Base-by-base conservation (phyloP, 2,113 vertebrate species). In the Paracanthobrama guichenoti region DNA sequence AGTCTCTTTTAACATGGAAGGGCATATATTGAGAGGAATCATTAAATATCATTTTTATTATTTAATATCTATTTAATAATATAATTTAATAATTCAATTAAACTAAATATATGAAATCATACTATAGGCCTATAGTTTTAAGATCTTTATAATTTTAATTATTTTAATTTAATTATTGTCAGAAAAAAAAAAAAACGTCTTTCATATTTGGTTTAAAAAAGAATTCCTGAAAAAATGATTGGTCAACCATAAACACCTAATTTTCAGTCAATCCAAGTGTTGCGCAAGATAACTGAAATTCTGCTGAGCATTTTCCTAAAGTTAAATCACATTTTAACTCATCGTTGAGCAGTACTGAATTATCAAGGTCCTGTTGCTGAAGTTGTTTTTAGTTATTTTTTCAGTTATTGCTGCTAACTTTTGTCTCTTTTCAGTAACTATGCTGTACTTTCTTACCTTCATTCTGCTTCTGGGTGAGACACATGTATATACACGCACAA, bases 401-500 rank as follows among this genome's bases (percentile, higher is more conserved):
- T 14, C 24, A 26, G 26, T 53, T 75, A 53, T 20, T n/a, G 31
- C 53, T 39, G 18, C 1, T 76, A 57, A 39, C 6, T 24, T 42
- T 59, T 60, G 22, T 78, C 1, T 78, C 22, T 69, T 81, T 81
- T 55, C 64, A 82, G 80, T 69, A 8, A 71, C 22, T 10, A 82
- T 82, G 80, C 80, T 82, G 66, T 57, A 6, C 28, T 39, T 57
- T n/a, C 4, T 71, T 2, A 57, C 66, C 80, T 55, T 82, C 46
- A 26, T 82, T 69, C 31, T 81, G 60, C 79, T 81, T 13, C 60
- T 71, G 14, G 80, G 64, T 82, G 31, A 82, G 80, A 81, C 16
- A 39, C 18, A 55, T 2, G n/a, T 10, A 73, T 39, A 20, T 42
- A 6, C 3, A 3, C 42, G 26, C 13, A 50, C n/a, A 35, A 77